These are phyloP conservation scores for Borostomias antarcticus DNA, from an alignment of 2,797 vertebrate genomes.

Conservation along the genomic window DNA sequence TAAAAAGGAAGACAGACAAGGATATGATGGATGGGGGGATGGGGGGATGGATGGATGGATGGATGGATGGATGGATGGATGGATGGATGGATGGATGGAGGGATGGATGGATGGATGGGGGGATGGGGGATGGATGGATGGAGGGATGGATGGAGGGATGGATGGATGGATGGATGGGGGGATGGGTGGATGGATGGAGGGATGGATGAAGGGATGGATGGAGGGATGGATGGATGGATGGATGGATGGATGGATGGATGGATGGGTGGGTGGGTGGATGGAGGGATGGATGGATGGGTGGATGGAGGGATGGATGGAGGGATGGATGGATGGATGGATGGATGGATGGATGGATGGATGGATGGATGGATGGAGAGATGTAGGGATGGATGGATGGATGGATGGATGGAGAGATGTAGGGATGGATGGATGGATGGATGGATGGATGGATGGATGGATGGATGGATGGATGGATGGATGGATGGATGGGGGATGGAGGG, in stretches of 20 bases:
- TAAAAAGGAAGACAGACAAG: not conserved
- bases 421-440: constrained; percentile 9
- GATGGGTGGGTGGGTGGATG: not conserved
- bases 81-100: not conserved
- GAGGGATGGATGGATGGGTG: constrained; percentile 1
- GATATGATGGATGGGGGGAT: too few relatives aligned
- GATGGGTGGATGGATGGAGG: too few relatives aligned
- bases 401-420: constrained; percentile 8
- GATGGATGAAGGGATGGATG: too few relatives aligned
- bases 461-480: constrained; percentile 6
- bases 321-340: not conserved
- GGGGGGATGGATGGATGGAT: constrained; percentile 12
- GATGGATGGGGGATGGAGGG: not conserved
- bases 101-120: too few relatives aligned
- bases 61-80: constrained; percentile 9
- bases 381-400: not conserved
- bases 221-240: constrained; percentile 5
- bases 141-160: constrained; percentile 5
- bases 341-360: constrained; percentile 9
- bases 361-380: constrained; percentile 12
- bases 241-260: constrained; percentile 13
- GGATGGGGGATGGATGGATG: constrained; percentile 13
- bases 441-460: constrained; percentile 13
- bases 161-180: constrained; percentile 7
- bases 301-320: constrained; percentile 11